Evolutionary conservation across 2,888 invertebrate genomes (phyloP).

Genomic region (Lymantria dispar): DNA sequence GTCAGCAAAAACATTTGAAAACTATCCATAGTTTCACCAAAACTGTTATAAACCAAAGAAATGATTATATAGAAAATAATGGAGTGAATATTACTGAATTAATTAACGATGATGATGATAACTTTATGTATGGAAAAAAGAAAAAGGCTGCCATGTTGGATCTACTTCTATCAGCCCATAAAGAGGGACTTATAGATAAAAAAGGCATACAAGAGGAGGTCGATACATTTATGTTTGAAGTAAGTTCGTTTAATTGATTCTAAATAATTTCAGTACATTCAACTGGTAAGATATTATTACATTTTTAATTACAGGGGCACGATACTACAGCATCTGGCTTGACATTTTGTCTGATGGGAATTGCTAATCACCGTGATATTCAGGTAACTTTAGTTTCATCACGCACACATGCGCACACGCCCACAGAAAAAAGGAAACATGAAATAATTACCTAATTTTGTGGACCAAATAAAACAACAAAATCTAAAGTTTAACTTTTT

Average conservation of each 20-base stretch:
- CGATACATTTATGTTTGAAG: constrained; percentile 86
- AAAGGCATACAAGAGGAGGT: constrained; percentile 84
- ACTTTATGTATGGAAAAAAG: constrained; percentile 13
- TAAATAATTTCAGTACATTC: too few relatives aligned
- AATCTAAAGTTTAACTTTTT: too few relatives aligned
- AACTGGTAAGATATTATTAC: neutral
- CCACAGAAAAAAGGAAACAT: too few relatives aligned
- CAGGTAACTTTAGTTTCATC: constrained; percentile 47
- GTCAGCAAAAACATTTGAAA: constrained; percentile 59
- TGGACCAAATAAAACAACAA: too few relatives aligned
- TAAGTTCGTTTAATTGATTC: constrained; percentile 22
- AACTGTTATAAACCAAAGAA: constrained; percentile 52
- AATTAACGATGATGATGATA: constrained; percentile 3
- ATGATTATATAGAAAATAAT: constrained; percentile 2
- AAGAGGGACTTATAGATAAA: constrained; percentile 76
- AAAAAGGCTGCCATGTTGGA: constrained; percentile 81
- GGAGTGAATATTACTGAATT: neutral
- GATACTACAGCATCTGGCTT: constrained; percentile 57
- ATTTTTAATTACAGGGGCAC: constrained; percentile 50
- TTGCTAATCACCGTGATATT: constrained; percentile 52
- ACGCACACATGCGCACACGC: too few relatives aligned
- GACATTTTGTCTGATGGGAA: constrained; percentile 43
- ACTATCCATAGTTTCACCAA: constrained; percentile 61
- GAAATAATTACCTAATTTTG: too few relatives aligned
- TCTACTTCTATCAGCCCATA: constrained; percentile 77